Evolutionary conservation across 2,888 invertebrate species (phyloP).

Genomic region (Diogma glabrata): DNA sequence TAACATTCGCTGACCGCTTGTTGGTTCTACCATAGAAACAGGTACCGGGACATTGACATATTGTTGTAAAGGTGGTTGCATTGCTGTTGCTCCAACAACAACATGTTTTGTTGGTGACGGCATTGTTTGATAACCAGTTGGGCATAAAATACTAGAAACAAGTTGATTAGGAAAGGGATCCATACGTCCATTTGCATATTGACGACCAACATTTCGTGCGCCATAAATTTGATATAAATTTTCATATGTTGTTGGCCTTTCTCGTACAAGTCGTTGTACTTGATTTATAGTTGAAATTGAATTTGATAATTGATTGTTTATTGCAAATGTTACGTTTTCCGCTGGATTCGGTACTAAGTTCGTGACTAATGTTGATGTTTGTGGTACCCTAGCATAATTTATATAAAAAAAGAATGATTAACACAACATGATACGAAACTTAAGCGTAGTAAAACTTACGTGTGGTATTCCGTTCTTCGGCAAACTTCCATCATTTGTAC

Average conservation of each 20-base stretch:
- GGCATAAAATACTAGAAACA: slow-evolving; percentile 88
- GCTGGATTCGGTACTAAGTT: slow-evolving; percentile 67
- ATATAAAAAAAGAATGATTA: background rate
- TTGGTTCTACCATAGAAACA: slow-evolving; percentile 85
- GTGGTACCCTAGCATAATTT: slow-evolving; percentile 31
- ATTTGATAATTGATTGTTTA: slow-evolving; percentile 79
- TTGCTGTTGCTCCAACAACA: slow-evolving; percentile 41
- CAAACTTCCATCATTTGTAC: slow-evolving; percentile 95
- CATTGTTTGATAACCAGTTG: slow-evolving; percentile 81
- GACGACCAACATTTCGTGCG: slow-evolving; percentile 53
- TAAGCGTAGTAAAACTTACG: slow-evolving; percentile 28
- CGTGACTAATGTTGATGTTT: slow-evolving; percentile 52
- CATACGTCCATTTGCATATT: slow-evolving; percentile 52
- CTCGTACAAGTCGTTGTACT: slow-evolving; percentile 57
- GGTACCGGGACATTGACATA: slow-evolving; percentile 59
- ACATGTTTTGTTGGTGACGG: slow-evolving; percentile 46
- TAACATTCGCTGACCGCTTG: slow-evolving; percentile 66
- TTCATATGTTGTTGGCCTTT: slow-evolving; percentile 65
- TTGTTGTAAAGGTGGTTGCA: slow-evolving; percentile 52
- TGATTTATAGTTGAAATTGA: too few relatives aligned
- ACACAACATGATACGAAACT: too few relatives aligned
- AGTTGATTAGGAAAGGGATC: slow-evolving; percentile 85
- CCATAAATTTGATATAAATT: slow-evolving; percentile 55
- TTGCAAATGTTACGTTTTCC: slow-evolving; percentile 82
- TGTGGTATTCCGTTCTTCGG: slow-evolving; percentile 40